Conservation (phyloP, 2,113 vertebrate genomes). For the Crocuta crocuta region DNA sequence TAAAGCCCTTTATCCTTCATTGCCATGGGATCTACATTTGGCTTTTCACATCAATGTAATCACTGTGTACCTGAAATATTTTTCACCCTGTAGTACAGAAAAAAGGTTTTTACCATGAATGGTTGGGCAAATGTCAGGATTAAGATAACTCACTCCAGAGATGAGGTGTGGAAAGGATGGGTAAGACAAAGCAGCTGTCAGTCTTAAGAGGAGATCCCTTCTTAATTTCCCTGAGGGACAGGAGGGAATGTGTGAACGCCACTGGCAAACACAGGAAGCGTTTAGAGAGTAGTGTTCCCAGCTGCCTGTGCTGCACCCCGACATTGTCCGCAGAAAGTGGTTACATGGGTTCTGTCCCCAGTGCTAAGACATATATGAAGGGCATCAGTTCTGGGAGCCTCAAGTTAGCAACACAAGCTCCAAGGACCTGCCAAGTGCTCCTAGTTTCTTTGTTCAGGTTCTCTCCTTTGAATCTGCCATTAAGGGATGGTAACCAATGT, state of each 20-base stretch:
- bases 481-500: neutral
- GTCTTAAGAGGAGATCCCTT: neutral
- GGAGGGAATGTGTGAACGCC: neutral
- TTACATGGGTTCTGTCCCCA: fast-evolving
- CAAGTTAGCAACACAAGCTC: neutral
- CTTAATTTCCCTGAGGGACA: neutral
- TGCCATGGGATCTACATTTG: neutral
- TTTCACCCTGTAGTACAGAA: neutral
- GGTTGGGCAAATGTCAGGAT: slow-evolving; percentile 58
- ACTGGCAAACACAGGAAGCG: neutral
- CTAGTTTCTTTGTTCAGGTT: neutral
- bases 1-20: neutral
- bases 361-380: fast-evolving
- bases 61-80: neutral
- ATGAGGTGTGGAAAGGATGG: neutral
- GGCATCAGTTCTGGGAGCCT: fast-evolving
- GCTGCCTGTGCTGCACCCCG: fast-evolving
- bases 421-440: fast-evolving
- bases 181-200: neutral
- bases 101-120: neutral
- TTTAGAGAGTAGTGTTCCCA: neutral
- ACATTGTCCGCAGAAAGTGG: fast-evolving
- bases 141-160: slow-evolving; percentile 29
- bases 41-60: neutral
- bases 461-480: neutral